These are phyloP conservation scores for Andrena trimmerana DNA, from an alignment of 2,888 invertebrate species.

Conservation along the genomic window DNA sequence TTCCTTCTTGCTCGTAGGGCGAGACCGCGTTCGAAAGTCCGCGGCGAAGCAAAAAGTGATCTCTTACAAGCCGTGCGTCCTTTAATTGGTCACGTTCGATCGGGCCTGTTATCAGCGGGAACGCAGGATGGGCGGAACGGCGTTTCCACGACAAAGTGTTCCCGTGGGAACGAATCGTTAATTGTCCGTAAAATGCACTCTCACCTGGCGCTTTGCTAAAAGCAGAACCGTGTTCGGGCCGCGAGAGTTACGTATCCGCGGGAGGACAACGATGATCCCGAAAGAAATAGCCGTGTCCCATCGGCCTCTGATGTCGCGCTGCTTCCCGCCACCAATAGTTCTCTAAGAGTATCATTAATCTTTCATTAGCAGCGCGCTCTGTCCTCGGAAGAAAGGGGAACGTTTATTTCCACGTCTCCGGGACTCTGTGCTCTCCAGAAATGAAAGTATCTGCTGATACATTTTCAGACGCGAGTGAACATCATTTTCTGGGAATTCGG, in stretches of 20 bases:
- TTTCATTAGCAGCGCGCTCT: constrained; percentile 22
- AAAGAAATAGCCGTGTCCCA: constrained; percentile 47
- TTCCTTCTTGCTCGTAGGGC: constrained; percentile 40
- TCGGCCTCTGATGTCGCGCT: constrained; percentile 26
- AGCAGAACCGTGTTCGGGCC: constrained; percentile 75
- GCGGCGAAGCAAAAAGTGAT: constrained; percentile 46
- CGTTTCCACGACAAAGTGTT: constrained; percentile 63
- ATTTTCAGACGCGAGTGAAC: too few species aligned
- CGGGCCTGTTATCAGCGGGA: constrained; percentile 55
- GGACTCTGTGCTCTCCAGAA: background rate
- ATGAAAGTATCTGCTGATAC: background rate
- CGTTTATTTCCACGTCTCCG: background rate
- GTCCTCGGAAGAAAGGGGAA: background rate
- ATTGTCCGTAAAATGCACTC: constrained; percentile 74
- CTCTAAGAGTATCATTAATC: constrained; percentile 27
- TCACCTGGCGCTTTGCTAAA: constrained; percentile 73
- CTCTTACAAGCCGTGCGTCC: constrained; percentile 40
- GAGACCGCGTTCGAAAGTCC: constrained; percentile 32
- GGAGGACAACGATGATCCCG: constrained; percentile 59
- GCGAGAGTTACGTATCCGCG: constrained; percentile 54
- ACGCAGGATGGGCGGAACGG: constrained; percentile 49
- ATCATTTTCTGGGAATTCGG: too few species aligned
- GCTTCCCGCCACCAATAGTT: constrained; percentile 15
- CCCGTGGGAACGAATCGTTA: constrained; percentile 76
- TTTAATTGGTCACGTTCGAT: constrained; percentile 68